Percentiles rank a stretch among this genome's conserved stretches.
These are phyloP conservation scores for Penaeus chinensis DNA, from an alignment of 1,140 invertebrate species.

Conservation along the genomic window DNA sequence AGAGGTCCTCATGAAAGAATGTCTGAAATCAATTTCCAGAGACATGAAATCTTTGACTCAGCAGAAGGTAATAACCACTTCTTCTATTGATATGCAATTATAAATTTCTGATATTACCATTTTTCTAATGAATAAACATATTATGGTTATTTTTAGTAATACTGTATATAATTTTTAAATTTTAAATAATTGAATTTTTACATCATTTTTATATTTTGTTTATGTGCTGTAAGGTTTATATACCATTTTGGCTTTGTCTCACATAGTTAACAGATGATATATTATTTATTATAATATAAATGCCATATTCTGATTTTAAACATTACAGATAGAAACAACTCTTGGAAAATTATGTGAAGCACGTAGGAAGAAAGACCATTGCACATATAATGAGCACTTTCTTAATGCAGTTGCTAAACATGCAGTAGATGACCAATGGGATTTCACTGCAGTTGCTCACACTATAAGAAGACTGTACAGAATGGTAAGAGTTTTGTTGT, in stretches of 20 bases:
- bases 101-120: too few relatives aligned
- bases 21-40: constrained; percentile 1
- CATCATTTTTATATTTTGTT: too few relatives aligned
- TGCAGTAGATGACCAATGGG: not conserved
- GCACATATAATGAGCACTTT: constrained; percentile 34
- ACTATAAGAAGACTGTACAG: constrained; percentile 5
- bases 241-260: too few relatives aligned
- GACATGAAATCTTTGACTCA: not conserved
- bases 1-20: constrained; percentile 37
- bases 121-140: too few relatives aligned
- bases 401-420: constrained; percentile 7
- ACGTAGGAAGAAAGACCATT: not conserved
- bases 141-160: too few relatives aligned
- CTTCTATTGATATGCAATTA: too few relatives aligned
- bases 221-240: too few relatives aligned
- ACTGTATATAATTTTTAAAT: too few relatives aligned
- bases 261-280: too few relatives aligned
- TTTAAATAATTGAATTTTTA: too few relatives aligned
- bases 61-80: constrained; percentile 6
- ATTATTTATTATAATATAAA: too few relatives aligned
- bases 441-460: constrained; percentile 14
- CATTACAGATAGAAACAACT: constrained; percentile 25
- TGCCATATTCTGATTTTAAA: too few relatives aligned
- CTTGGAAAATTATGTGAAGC: constrained; percentile 1
- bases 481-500: constrained; percentile 1